Conservation (phyloP, 2,113 vertebrate genomes). For the Boulengerochromis microlepis region DNA sequence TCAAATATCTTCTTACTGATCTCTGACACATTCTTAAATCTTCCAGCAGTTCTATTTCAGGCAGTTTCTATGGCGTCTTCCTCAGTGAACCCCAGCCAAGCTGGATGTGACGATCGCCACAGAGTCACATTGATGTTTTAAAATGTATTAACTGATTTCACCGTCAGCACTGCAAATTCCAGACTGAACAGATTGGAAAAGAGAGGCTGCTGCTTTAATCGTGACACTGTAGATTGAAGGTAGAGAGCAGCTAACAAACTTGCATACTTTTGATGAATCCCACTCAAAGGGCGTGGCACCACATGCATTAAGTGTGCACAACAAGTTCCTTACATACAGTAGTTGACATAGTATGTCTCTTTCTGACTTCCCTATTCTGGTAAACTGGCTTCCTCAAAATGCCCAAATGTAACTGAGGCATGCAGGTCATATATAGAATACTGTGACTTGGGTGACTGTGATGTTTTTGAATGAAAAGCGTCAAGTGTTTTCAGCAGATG, state of each 20-base stretch:
- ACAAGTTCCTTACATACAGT: not conserved
- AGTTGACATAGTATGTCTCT: not conserved
- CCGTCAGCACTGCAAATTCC: not conserved
- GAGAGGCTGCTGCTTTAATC: not conserved
- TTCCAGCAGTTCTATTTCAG: not conserved
- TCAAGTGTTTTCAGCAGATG: not conserved
- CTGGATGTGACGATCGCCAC: not conserved
- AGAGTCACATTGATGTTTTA: not conserved
- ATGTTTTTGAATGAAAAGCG: not conserved
- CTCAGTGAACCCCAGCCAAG: not conserved
- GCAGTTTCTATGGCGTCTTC: not conserved
- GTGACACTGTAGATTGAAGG: not conserved
- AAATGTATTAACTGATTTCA: accelerated
- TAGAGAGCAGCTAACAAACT: not conserved
- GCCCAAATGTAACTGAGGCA: not conserved
- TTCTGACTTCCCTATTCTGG: constrained; percentile 37
- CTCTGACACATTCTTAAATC: not conserved
- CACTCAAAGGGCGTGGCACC: not conserved
- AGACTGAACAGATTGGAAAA: not conserved
- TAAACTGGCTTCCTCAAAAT: constrained; percentile 33
- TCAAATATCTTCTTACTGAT: not conserved
- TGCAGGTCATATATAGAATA: not conserved
- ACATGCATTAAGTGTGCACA: not conserved
- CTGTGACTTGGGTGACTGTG: not conserved
- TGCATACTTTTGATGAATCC: not conserved